Conservation (phyloP, 2,888 invertebrate genomes). For the Myathropa florea region DNA sequence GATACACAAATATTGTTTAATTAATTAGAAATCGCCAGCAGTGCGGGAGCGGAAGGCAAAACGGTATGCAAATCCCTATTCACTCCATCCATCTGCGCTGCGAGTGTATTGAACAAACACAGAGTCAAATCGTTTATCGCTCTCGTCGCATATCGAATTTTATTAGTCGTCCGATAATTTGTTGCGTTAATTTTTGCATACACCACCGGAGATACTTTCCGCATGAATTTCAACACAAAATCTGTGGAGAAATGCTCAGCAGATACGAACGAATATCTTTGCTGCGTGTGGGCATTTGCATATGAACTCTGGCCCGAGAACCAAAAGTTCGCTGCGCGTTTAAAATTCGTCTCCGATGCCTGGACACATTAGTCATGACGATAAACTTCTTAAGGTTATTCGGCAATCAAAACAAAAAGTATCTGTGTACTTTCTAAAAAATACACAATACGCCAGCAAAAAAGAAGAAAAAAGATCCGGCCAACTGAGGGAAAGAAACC, state of each 20-base stretch:
- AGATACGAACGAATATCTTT: neutral
- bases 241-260: neutral
- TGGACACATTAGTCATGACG: neutral
- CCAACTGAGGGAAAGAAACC: neutral
- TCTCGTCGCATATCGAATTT: neutral
- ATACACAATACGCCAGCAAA: neutral
- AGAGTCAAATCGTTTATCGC: neutral
- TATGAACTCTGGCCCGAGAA: neutral
- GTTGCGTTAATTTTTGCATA: slow-evolving; percentile 7
- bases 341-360: neutral
- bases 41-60: neutral
- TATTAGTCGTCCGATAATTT: slow-evolving; percentile 37
- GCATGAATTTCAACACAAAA: neutral
- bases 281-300: neutral
- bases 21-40: slow-evolving; percentile 50
- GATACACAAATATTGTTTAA: slow-evolving; percentile 25
- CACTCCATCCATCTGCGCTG: neutral
- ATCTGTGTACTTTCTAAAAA: neutral
- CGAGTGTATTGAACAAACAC: too few species aligned
- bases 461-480: neutral
- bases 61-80: neutral
- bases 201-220: neutral
- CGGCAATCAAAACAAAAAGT: neutral
- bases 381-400: neutral
- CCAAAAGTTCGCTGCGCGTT: neutral